A percentile compares a stretch with the other conserved stretches of the same genome.
Evolutionary conservation across 2,888 invertebrate genomes (phyloP).

Genomic region (Luperina testacea): DNA sequence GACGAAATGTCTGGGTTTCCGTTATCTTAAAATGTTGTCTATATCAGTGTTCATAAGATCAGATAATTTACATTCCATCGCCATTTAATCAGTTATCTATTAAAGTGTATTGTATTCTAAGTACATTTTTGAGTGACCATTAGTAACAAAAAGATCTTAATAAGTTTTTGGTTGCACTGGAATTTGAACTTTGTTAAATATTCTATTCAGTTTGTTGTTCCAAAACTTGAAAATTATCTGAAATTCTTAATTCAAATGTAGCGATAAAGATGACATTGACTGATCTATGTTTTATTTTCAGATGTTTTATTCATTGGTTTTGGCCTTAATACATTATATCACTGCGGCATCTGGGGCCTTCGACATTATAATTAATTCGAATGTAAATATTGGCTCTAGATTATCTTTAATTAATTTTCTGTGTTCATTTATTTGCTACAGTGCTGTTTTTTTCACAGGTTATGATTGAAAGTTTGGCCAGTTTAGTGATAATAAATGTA

Average conservation of each 20-base stretch:
- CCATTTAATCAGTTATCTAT: no score
- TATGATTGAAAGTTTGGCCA: not conserved
- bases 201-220: not conserved
- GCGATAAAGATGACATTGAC: not conserved
- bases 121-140: no score
- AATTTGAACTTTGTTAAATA: no score
- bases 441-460: not conserved
- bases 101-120: no score
- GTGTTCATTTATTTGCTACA: not conserved
- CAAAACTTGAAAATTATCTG: not conserved
- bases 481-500: not conserved
- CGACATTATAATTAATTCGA: not conserved
- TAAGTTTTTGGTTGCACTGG: no score
- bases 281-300: slow-evolving; percentile 2
- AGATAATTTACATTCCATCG: no score
- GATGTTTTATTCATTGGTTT: slow-evolving; percentile 24
- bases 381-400: not conserved
- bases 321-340: slow-evolving; percentile 4
- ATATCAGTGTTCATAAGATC: not conserved
- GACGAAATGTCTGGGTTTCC: not conserved
- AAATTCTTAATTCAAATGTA: not conserved
- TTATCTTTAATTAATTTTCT: not conserved
- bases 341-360: not conserved
- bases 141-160: no score
- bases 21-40: not conserved